Base-by-base conservation (phyloP, 1,140 invertebrate species). In the Pantala flavescens region DNA sequence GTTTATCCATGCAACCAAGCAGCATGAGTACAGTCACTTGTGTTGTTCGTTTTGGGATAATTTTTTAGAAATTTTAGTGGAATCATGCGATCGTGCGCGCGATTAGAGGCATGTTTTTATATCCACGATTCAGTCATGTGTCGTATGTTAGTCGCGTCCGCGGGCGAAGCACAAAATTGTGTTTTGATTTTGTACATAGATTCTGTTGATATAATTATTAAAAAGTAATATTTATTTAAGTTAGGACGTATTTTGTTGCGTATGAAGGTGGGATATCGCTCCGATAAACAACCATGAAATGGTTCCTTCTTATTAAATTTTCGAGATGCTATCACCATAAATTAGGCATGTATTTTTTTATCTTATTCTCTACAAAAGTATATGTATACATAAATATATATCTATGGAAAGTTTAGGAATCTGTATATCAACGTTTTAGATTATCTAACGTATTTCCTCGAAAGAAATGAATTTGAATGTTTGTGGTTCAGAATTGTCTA, bases 311-410 rank as follows among this genome's bases (percentile, higher is more conserved):
- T 63, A 63, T 63, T 63, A 21, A 63, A 63, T 63, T 63, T 63
- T 63, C 16, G n/a, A 63, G n/a, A 63, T 63, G 49, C n/a, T 63
- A 63, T 63, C 49, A 19, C 14, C n/a, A 21, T 19, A 63, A 19
- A 16, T 63, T 63, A 63, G 49, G 49, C 49, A 63, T 63, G 49
- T 63, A 63, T 63, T 63, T 63, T 63, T 63, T 63, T 36, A 36
- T 36, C 28, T 36, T 36, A 36, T 36, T 36, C 28, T 36, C 28
- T 36, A 36, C 28, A 36, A 36, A 36, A 36, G 28, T 36, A 36
- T 36, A 36, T 36, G 3, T 36, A 36, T 36, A 36, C 28, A 36
- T 36, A 36, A 36, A 36, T 36, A 36, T 36, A 36, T 36, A 36
- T 36, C 28, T 36, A 36, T 36, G 28, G 28, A 36, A 36, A 36